Percentiles rank a stretch among this genome's conserved stretches.
phyloP scores from a whole-genome alignment of 1,140 invertebrate species.

The Paramacrobiotus metropolitanus region DNA sequence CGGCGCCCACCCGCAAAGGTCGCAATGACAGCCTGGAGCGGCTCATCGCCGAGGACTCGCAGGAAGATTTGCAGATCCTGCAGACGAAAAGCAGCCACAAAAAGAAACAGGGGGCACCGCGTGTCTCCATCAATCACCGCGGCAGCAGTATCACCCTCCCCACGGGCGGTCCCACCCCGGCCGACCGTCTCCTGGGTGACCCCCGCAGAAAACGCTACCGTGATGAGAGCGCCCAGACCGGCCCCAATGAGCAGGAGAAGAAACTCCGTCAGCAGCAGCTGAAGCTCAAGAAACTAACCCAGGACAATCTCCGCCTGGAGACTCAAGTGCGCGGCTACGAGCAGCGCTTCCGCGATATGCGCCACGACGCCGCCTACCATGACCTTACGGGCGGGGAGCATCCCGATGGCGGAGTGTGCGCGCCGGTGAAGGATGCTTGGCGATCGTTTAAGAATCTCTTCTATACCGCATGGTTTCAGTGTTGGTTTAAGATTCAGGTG shows the following conservation, averaged over 20 bases:
- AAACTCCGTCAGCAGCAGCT: background rate
- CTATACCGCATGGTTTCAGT: background rate
- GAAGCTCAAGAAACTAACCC: background rate
- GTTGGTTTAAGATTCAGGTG: background rate
- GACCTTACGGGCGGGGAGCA: background rate
- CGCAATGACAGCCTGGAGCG: too few relatives aligned
- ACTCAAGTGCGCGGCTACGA: background rate
- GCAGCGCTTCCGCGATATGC: background rate
- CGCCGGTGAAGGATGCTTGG: background rate
- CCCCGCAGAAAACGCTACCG: too few relatives aligned
- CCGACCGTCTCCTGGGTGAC: too few relatives aligned
- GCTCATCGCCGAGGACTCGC: too few relatives aligned
- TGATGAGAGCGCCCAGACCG: constrained; percentile 9
- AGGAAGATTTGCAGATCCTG: too few relatives aligned
- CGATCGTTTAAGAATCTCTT: background rate
- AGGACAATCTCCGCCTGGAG: background rate
- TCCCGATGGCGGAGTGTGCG: background rate
- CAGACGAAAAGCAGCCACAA: too few relatives aligned
- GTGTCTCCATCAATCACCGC: too few relatives aligned
- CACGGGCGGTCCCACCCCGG: too few relatives aligned
- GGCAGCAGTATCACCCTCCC: too few relatives aligned
- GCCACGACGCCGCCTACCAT: background rate
- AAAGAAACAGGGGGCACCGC: too few relatives aligned
- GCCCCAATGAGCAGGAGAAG: background rate
- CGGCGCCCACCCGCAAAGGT: too few relatives aligned